Evolutionary conservation across 2,113 vertebrate genomes (phyloP), one percentile per base, ranked within the genome.

Genomic region (Myotis davidii): DNA sequence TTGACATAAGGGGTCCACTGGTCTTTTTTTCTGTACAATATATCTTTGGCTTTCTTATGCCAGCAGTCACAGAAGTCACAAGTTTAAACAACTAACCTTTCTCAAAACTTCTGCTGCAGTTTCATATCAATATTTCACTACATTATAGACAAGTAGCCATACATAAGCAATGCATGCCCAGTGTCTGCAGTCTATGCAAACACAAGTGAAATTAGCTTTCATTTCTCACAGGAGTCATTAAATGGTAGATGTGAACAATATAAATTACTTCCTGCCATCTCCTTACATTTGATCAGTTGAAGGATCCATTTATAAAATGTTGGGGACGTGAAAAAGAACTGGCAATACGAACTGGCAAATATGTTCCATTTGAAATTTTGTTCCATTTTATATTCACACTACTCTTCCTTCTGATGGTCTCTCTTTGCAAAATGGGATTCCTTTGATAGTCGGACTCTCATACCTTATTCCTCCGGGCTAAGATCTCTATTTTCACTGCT

Each of bases 231-330:
- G 73, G 78, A 92, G n/a, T 96, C 94, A 92, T 96, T 95, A 95
- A 87, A 97, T 95, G 92, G 94, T 83, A 96, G 97, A 98, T 97
- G 86, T 78, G 94, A 98, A 93, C 94, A 84, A 39, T 94, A 97
- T 97, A 97, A 98, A 98, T 98, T 98, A 97, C 97, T 93, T 97
- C 96, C 86, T 98, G 97, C 98, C 98, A 98, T 97, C 89, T 96
- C 59, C 88, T 85, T 96, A 94, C 91, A 98, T 97, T 97, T 97
- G 96, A 98, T 97, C 97, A 95, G 97, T 82, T 97, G 94, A 98
- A 98, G 88, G 88, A 96, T 97, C 54, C 88, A 70, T 97, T 97
- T 95, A 69, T 90, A 74, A 95, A 90, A 93, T 87, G 85, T 86
- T 86, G 86, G 83, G 86, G 45, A 84, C 77, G 54, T 97, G 84